Conservation (phyloP, 2,797 vertebrate species). For the Sciurus vulgaris region DNA sequence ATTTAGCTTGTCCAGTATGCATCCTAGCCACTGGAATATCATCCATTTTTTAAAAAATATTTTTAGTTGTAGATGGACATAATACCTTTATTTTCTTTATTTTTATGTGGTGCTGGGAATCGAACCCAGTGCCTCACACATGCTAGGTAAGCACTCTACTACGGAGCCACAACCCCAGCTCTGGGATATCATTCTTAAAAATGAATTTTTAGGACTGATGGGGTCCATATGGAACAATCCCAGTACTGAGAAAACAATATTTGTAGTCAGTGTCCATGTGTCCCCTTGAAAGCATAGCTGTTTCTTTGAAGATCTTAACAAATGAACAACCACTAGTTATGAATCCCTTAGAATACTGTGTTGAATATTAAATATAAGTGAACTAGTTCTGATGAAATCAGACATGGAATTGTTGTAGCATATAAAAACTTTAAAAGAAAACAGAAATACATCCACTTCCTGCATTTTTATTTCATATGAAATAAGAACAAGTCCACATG, state of each 20-base stretch:
- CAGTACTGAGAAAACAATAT: neutral
- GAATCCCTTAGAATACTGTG: constrained; percentile 29
- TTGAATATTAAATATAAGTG: constrained; percentile 16
- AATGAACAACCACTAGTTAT: neutral
- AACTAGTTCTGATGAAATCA: neutral
- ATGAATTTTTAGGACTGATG: neutral
- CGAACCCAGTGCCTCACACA: too few relatives aligned
- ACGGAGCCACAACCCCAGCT: too few relatives aligned
- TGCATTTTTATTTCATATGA: neutral
- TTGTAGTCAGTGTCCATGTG: neutral
- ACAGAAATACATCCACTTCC: neutral
- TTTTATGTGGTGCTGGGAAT: too few relatives aligned
- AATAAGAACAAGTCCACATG: neutral
- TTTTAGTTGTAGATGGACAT: too few relatives aligned
- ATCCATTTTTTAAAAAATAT: neutral
- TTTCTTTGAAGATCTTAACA: constrained; percentile 41
- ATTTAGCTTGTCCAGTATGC: neutral
- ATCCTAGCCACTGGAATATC: neutral
- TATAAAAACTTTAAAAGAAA: neutral
- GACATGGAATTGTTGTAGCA: neutral
- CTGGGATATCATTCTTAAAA: too few relatives aligned
- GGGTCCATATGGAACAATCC: neutral
- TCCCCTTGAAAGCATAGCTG: neutral
- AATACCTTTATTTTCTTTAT: too few relatives aligned
- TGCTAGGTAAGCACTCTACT: too few relatives aligned